Conservation (phyloP, 2,888 invertebrate species). For the Andrena fulva region DNA sequence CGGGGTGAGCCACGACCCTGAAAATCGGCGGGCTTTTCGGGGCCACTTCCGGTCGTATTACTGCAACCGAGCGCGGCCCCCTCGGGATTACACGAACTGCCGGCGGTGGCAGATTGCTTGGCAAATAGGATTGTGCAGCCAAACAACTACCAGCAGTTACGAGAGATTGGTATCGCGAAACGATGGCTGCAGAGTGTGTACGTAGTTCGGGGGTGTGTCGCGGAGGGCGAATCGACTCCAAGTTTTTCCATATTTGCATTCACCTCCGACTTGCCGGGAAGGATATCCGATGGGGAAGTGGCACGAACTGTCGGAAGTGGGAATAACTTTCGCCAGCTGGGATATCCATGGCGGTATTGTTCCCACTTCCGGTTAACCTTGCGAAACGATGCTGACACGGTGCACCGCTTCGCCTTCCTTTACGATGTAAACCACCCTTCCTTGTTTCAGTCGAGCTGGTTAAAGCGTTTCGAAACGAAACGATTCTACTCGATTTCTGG, state of each 20-base stretch:
- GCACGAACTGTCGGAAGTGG: slow-evolving; percentile 28
- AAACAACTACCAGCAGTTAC: slow-evolving; percentile 74
- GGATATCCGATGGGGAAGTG: slow-evolving; percentile 21
- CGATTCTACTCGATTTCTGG: background rate
- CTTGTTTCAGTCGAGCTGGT: background rate
- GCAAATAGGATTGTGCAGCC: slow-evolving; percentile 78
- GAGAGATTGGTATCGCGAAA: slow-evolving; percentile 66
- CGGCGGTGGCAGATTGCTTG: slow-evolving; percentile 75
- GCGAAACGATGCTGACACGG: background rate
- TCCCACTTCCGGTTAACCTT: slow-evolving; percentile 31
- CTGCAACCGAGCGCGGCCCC: slow-evolving; percentile 60
- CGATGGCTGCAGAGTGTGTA: slow-evolving; percentile 53
- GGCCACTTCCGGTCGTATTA: slow-evolving; percentile 68
- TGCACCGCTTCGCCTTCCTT: slow-evolving; percentile 2
- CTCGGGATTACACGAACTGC: slow-evolving; percentile 68
- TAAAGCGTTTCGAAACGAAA: background rate
- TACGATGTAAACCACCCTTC: slow-evolving; percentile 1
- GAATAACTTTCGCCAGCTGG: slow-evolving; percentile 38
- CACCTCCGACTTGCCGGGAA: slow-evolving; percentile 19
- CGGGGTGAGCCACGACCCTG: slow-evolving; percentile 60
- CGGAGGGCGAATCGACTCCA: slow-evolving; percentile 40
- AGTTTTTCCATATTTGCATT: slow-evolving; percentile 63
- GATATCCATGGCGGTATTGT: slow-evolving; percentile 30
- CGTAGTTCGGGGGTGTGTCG: background rate
- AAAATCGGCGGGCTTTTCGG: slow-evolving; percentile 65